Evolutionary conservation across 2,888 invertebrate genomes (phyloP), one percentile per base, ranked within the genome.

Genomic region (Sinodicranocentrus sp.): DNA sequence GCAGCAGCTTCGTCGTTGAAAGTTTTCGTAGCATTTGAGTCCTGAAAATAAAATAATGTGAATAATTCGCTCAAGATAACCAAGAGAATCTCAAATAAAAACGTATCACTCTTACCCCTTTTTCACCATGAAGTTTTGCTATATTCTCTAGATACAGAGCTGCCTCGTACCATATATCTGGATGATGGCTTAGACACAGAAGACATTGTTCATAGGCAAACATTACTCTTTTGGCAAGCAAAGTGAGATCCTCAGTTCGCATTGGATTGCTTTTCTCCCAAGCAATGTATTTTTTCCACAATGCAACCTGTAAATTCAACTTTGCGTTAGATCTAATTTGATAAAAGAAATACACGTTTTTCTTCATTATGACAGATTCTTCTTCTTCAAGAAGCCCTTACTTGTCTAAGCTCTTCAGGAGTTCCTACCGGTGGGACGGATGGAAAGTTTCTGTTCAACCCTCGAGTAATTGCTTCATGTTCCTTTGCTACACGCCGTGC

Each of bases 101-200:
- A 72, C 85, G 85, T 88, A 57, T 54, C 33, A 6, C n/a, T 19
- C 94, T 92, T 91, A 95, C 96, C 91, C 98, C 98, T 91, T 98
- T 98, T 91, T 99, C 99, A 67, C 95, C 95, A 80, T 99, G 92
- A 88, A 97, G 93, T 91, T 97, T 97, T 43, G 98, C 96, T 86
- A 98, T 97, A 90, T 97, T 95, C 91, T 99, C 98, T 63, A 99
- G 92, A 91, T 97, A 99, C 90, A 97, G 95, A 0, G 99, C 98
- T 0, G 99, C 98, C 91, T 99, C 99, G 91, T 98, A 97, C 99
- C 99, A 99, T 82, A 99, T 96, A 87, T 99, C 99, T 0, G 99
- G 98, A 91, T 99, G 98, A 91, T 98, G 98, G 0, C 98, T 98
- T 43, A 99, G 92, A 90, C 99, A 99, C 59, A 99, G 92, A 65